Evolutionary conservation across 2,888 invertebrate species (phyloP), one percentile per base, ranked within the genome.

Genomic region (Drosophila stalkeri): DNA sequence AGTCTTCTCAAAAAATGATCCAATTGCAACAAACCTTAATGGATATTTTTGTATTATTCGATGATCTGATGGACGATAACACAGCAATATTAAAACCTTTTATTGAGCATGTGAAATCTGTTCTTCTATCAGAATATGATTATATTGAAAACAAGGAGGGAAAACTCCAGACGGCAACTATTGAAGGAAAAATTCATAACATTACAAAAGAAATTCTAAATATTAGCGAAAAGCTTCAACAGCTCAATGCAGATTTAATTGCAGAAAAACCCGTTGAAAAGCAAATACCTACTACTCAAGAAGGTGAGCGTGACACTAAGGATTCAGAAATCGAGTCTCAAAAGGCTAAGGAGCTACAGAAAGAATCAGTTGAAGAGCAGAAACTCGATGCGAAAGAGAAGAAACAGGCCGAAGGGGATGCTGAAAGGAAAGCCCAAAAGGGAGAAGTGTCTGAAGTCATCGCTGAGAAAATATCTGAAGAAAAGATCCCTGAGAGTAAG

Each of bases 1-100:
- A 88, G 35, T 81, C 86, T 2, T 83, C 91, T 11, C 83, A 77
- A 33, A 81, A 81, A 59, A 88, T 90, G 81, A 82, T 91, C 12
- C 70, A 81, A 18, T 39, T 92, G 16, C 92, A 92, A 54, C 86
- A 89, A 33, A 85, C 80, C 27, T 39, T 91, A 6, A 92, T 92
- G 92, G 87, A 91, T 11, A 70, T 82, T n/a, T 91, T 89, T 47
- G 81, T 91, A 12, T 79, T 88, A 18, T 72, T 84, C 49, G 91
- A 91, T 44, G 91, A 91, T 33, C 52, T 90, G 3, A 33, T 79
- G 20, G 74, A 82, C 16, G 77, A 77, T 7, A 72, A 72, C n/a
- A 64, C 71, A 33, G 46, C 57, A 18, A 11, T 2, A 11, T 16
- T 77, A 20, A 77, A 55, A 9, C 44, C 65, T 3, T 7, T 54